Evolutionary conservation across 2,797 vertebrate genomes (phyloP).

Genomic region (Cryptoblepharus egeriae): DNA sequence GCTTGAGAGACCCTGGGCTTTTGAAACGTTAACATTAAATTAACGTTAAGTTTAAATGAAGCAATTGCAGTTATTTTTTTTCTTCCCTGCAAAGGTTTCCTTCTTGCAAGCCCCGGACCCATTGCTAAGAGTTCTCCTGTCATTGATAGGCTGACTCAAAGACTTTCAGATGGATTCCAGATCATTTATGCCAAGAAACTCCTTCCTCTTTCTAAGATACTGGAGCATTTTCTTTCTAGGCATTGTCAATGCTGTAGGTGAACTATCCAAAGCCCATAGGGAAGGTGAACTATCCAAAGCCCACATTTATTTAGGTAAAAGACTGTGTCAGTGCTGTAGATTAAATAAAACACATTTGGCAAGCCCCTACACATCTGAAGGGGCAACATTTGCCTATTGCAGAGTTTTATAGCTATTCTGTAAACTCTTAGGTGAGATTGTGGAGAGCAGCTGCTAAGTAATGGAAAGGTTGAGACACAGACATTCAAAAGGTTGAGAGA

Average conservation of each 20-base stretch:
- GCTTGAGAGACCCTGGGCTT: conserved; percentile 32
- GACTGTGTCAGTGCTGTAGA: not conserved
- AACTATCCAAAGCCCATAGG: no score
- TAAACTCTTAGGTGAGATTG: not conserved
- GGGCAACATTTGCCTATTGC: not conserved
- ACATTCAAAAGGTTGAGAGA: not conserved
- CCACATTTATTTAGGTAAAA: not conserved
- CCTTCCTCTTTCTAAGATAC: not conserved
- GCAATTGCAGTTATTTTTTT: conserved; percentile 43
- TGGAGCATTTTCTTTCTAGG: not conserved
- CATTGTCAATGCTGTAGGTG: not conserved
- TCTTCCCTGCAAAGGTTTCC: not conserved
- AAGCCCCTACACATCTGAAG: not conserved
- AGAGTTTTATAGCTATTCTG: not conserved
- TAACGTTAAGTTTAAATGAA: conserved; percentile 22
- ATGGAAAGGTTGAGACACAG: not conserved
- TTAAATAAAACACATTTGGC: not conserved
- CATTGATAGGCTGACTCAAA: not conserved
- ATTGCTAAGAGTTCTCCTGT: not conserved
- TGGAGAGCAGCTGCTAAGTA: not conserved
- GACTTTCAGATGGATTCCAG: conserved; percentile 2
- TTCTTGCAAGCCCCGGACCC: not conserved
- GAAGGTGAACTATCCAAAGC: not conserved
- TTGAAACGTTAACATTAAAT: not conserved
- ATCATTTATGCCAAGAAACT: not conserved